These are phyloP conservation scores for Carassius gibelio DNA, from an alignment of 2,113 vertebrate genomes.

Conservation along the genomic window DNA sequence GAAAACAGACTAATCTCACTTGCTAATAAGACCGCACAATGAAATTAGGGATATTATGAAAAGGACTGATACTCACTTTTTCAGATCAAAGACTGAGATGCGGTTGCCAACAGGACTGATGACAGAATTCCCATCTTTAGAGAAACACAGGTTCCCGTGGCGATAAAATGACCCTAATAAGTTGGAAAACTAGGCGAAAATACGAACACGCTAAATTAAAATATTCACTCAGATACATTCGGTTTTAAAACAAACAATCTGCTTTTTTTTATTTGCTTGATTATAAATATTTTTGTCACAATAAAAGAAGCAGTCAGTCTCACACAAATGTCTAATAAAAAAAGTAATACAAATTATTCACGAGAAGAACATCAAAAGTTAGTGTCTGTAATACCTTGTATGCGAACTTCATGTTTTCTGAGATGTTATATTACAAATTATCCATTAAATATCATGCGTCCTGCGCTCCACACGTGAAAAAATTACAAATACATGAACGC, in stretches of 20 bases:
- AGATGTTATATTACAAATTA: constrained; percentile 3
- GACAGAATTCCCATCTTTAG: constrained; percentile 84
- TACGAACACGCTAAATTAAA: background rate
- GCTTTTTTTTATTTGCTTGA: no score
- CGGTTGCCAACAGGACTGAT: constrained; percentile 95
- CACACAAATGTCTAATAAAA: background rate
- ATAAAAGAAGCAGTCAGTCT: background rate
- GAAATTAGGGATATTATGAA: background rate
- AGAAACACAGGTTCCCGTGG: constrained; percentile 88
- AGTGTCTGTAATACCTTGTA: constrained; percentile 70
- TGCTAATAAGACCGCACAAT: background rate
- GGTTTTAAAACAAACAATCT: no score
- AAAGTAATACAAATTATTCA: background rate
- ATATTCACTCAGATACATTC: background rate
- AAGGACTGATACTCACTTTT: constrained; percentile 79
- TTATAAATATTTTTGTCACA: no score
- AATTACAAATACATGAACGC: background rate
- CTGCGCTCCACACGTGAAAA: background rate
- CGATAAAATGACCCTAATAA: constrained; percentile 92
- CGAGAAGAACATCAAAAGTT: background rate
- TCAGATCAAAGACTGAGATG: constrained; percentile 89
- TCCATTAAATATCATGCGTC: background rate
- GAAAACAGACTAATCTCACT: background rate
- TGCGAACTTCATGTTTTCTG: constrained; percentile 75
- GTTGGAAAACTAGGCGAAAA: constrained; percentile 85